Base-by-base conservation (phyloP, 1,140 invertebrate species). In the Drosophila pseudoananassae region DNA sequence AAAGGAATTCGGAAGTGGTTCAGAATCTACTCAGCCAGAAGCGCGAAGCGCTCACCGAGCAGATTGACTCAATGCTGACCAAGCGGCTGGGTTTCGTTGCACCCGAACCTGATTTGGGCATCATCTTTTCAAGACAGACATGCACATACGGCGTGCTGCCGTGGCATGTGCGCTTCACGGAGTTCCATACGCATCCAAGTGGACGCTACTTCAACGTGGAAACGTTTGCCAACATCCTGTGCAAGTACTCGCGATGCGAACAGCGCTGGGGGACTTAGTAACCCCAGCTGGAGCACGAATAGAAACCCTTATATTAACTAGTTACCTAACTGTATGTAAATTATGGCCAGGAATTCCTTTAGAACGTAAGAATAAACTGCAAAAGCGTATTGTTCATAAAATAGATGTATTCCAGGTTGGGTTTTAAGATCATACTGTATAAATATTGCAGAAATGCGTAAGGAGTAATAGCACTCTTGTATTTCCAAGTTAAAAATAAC, bases 211-310 rank as follows among this genome's bases (percentile, higher is more conserved):
- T 91, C 51, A 59, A 81, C 36, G 90, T 57, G 25, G 38, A 73
- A 17, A 47, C 64, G 4, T 91, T 91, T 50, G 73, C 61, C n/a
- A 68, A 59, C 15, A 61, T 91, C 57, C 79, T 91, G 7, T 90
- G 63, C 40, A 87, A 72, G 75, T 91, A 89, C 66, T 88, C 90
- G 40, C 79, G 85, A 15, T 90, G 88, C 57, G 90, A 91, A 73
- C 90, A 91, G 54, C 72, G 90, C n/a, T 91, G 84, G 91, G 90
- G 90, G 33, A 91, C 33, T 36, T 36, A 90, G 73, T 91, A 84
- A 53, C 46, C n/a, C 40, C 7, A 29, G 31, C n/a, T 29, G 36
- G 12, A 9, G 58, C 43, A 17, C 29, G 43, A 40, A 50, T 31
- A n/a, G 43, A 45, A 31, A 53, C 56, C 46, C 45, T 54, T 63